Percentiles rank a stretch among this genome's conserved stretches.
phyloP scores from a whole-genome alignment of 2,113 vertebrate species.

The Menura novaehollandiae region DNA sequence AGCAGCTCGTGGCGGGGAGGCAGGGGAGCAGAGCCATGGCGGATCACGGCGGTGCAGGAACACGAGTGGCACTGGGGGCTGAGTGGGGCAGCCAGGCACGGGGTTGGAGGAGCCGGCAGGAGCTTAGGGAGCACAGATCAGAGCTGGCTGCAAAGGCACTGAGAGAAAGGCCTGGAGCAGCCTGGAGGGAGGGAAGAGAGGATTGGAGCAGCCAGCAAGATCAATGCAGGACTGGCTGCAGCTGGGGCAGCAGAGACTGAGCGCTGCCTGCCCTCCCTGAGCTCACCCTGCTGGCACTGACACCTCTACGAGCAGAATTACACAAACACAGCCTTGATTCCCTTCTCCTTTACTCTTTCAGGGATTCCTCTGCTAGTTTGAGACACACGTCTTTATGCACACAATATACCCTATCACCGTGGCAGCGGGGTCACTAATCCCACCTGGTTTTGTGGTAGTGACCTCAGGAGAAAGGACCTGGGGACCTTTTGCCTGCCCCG shows the following conservation, averaged over 20 bases:
- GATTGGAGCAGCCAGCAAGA: not conserved
- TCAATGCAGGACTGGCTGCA: not conserved
- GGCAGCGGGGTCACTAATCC: not conserved
- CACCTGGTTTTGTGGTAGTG: not conserved
- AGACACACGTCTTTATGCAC: not conserved
- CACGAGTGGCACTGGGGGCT: not conserved
- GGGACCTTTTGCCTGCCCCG: not conserved
- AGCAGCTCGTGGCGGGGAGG: not conserved
- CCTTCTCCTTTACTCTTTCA: not conserved
- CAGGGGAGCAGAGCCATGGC: fast-evolving
- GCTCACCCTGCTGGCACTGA: not conserved
- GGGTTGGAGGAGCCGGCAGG: not conserved
- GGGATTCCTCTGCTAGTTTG: not conserved
- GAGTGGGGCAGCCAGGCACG: fast-evolving
- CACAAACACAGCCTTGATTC: not conserved
- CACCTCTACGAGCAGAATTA: not conserved
- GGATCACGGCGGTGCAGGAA: not conserved
- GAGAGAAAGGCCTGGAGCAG: constrained; percentile 21
- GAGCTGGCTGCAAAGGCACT: not conserved
- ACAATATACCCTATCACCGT: not conserved
- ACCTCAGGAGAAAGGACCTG: not conserved
- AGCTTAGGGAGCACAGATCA: not conserved
- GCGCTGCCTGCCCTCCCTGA: not conserved
- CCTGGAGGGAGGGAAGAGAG: not conserved
- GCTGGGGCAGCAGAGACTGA: not conserved